Base-by-base conservation (phyloP, 2,113 vertebrate species). In the Chionodraco myersi region DNA sequence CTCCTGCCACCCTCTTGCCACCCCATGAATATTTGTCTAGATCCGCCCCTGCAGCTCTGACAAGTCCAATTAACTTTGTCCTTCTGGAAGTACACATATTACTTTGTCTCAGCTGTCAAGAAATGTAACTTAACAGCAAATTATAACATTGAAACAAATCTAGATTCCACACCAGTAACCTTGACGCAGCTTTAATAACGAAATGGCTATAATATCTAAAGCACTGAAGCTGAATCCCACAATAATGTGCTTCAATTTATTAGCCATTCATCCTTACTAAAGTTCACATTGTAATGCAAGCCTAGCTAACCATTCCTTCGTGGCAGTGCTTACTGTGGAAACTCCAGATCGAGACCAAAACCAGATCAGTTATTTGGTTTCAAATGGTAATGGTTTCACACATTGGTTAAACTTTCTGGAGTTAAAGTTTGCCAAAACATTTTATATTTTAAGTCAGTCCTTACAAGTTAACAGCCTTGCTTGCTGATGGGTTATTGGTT, bases 401-500 rank as follows among this genome's bases (percentile, higher is more conserved):
- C 63, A 12, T 65, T 72, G 30, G 56, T 11, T 11, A 21, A 26
- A 48, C n/a, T 18, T 52, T 54, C 11, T 30, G 11, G 41, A 54
- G 41, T 51, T 68, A 4, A 16, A 23, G 49, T 34, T 4, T 15
- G 15, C 14, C 15, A 48, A 57, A 70, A 58, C 47, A 68, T 63
- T 47, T 16, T 41, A 21, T 12, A 57, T 34, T 65, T 56, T 15
- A 51, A 60, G 48, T 70, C n/a, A 60, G 3, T 34, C 6, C 44
- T 49, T 71, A 54, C 59, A 65, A 47, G 53, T 67, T 67, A 67
- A 56, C 21, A 23, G 57, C 23, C 23, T 47, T 44, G 8, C 54
- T 63, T 67, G 60, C 51, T 62, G 14, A 58, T 86, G 58, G 41
- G 69, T 41, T 80, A 53, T 69, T 53, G 26, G 53, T 60, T 54